These are phyloP conservation scores for Vidua chalybeata DNA, from an alignment of 2,113 vertebrate species.

Conservation along the genomic window DNA sequence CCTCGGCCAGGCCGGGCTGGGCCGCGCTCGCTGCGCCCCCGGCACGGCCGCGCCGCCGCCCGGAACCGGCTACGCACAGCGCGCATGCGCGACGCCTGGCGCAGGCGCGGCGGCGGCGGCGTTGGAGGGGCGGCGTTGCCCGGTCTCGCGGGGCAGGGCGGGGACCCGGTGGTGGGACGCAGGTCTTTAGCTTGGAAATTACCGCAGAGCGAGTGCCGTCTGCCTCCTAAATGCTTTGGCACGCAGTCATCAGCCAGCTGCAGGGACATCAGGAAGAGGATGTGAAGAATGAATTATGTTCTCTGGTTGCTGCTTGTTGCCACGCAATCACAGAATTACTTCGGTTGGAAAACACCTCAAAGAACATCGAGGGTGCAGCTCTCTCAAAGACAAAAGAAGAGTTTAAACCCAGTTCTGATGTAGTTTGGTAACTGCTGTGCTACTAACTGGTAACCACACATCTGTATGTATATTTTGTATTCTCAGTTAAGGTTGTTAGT, in stretches of 20 bases:
- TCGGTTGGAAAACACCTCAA: neutral
- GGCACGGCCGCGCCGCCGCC: neutral
- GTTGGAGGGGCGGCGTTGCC: fast-evolving
- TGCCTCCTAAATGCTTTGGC: neutral
- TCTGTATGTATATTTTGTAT: neutral
- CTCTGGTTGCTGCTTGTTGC: fast-evolving
- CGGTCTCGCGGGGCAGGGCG: fast-evolving
- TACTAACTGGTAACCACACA: neutral
- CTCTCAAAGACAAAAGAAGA: neutral
- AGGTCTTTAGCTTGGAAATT: neutral
- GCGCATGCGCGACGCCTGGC: neutral
- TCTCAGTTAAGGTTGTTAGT: neutral
- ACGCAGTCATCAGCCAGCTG: too few species aligned
- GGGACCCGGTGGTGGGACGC: too few species aligned
- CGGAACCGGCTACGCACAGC: neutral
- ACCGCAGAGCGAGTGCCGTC: too few species aligned
- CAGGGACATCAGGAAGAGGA: neutral
- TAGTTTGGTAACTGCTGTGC: neutral
- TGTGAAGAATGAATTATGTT: neutral
- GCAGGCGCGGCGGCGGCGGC: neutral
- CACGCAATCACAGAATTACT: neutral
- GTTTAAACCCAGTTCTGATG: neutral
- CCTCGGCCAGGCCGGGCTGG: neutral
- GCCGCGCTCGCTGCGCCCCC: neutral
- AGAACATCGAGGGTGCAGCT: neutral